Base-by-base conservation (phyloP, 2,113 vertebrate species). In the Paradisaea rubra region DNA sequence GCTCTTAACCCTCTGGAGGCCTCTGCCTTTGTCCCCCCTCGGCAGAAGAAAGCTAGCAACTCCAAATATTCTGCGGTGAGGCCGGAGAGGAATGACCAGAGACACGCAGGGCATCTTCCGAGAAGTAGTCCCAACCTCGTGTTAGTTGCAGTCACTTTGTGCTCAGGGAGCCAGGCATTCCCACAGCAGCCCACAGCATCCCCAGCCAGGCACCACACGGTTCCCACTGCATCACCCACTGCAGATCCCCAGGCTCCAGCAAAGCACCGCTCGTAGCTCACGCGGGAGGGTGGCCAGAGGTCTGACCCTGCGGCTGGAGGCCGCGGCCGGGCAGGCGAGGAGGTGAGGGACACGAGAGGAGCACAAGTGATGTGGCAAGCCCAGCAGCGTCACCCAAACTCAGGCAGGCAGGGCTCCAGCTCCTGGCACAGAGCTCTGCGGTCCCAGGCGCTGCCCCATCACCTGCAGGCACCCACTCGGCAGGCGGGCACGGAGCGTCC, bases 1-100 rank as follows among this genome's bases (percentile, higher is more conserved):
- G 64, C 76, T 92, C 88, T 95, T 96, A 97, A 95, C 94, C 96
- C 92, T 81, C 88, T 56, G 95, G 85, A 95, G 93, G 91, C 94
- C 88, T 86, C 39, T 8, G 72, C 31, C 79, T 86, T 74, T 25
- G 81, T 70, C 9, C 82, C 79, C 39, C 42, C 41, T 41, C 16
- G 2, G 60, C 60, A 74, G 56, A 15, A 57, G 64, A 4, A 5
- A 88, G 82, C 49, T 7, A 50, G 61, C 37, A 60, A 88, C 86
- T 88, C 91, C 88, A 60, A 54, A 77, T 64, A 86, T 84, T 91
- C 88, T 59, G 72, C 9, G 5, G 14, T 14, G 79, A 73, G 71
- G 79, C 60, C 44, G 15, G 63, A 69, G 78, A 71, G 45, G 39
- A 47, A 25, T 17, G 56, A 70, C 85, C 10, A 35, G 39, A 89